These are phyloP conservation scores for Taenioides sp. DNA, from an alignment of 2,797 vertebrate genomes.

Conservation along the genomic window DNA sequence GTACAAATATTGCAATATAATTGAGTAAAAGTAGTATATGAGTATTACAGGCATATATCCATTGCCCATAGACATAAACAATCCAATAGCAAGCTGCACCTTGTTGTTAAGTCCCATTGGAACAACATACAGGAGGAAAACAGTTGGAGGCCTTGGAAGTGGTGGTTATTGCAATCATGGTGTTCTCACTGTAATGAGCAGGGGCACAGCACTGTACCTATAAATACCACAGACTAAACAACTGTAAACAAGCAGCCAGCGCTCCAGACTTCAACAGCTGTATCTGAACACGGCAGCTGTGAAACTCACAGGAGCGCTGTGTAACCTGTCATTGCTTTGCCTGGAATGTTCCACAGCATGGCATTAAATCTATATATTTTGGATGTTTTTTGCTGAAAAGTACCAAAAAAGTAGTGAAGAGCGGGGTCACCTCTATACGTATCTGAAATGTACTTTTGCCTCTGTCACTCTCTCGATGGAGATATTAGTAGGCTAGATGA, in stretches of 20 bases:
- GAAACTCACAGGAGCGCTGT: not conserved
- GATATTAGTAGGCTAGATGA: too few relatives aligned
- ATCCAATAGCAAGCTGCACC: slow-evolving; percentile 14
- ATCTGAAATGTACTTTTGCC: too few relatives aligned
- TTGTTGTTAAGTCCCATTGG: slow-evolving; percentile 14
- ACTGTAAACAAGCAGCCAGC: slow-evolving; percentile 65
- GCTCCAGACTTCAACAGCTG: slow-evolving; percentile 32
- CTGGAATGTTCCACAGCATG: too few relatives aligned
- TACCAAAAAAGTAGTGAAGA: too few relatives aligned
- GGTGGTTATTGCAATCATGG: slow-evolving; percentile 62
- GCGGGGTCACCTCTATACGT: too few relatives aligned
- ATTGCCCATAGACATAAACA: not conserved
- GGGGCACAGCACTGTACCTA: slow-evolving; percentile 49
- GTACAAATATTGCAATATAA: too few relatives aligned
- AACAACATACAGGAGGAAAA: slow-evolving; percentile 29
- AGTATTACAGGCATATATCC: not conserved
- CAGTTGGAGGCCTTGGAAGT: slow-evolving; percentile 42
- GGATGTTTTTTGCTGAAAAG: too few relatives aligned
- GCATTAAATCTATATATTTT: too few relatives aligned
- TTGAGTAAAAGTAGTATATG: too few relatives aligned
- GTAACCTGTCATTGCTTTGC: too few relatives aligned
- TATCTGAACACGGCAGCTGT: not conserved
- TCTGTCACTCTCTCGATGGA: too few relatives aligned
- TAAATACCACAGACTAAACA: slow-evolving; percentile 68
- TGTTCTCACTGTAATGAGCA: slow-evolving; percentile 58